These are phyloP conservation scores for Nomada flava DNA, from an alignment of 2,888 invertebrate species.

Conservation along the genomic window DNA sequence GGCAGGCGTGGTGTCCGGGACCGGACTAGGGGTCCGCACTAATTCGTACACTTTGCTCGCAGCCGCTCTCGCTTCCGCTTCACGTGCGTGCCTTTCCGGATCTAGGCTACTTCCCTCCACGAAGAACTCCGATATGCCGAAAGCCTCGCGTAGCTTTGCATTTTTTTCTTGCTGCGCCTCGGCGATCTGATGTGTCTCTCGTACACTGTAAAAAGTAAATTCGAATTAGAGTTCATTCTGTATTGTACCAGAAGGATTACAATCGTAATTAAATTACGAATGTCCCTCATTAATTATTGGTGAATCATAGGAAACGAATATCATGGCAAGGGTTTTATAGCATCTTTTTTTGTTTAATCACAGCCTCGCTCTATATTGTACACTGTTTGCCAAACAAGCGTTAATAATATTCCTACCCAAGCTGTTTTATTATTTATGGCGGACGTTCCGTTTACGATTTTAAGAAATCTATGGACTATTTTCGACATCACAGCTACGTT, in stretches of 20 bases:
- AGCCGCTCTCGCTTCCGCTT: constrained; percentile 85
- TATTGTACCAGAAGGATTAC: not conserved
- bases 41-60: constrained; percentile 88
- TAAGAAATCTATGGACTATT: too few species aligned
- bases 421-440: too few species aligned
- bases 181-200: constrained; percentile 98
- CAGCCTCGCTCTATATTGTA: too few species aligned
- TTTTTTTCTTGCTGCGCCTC: constrained; percentile 98
- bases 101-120: constrained; percentile 97
- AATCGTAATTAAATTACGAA: not conserved
- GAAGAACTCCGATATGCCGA: constrained; percentile 97
- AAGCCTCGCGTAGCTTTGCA: constrained; percentile 95
- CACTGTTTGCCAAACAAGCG: too few species aligned
- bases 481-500: too few species aligned
- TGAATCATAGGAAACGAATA: not conserved
- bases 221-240: not conserved
- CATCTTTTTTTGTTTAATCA: not conserved
- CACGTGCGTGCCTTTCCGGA: constrained; percentile 89
- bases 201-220: constrained; percentile 88
- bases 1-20: constrained; percentile 84
- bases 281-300: not conserved
- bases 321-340: not conserved
- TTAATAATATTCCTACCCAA: too few species aligned
- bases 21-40: constrained; percentile 90
- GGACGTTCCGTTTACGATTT: too few species aligned